Evolutionary conservation across 2,113 vertebrate species (phyloP), one percentile per base, ranked within the genome.

Genomic region (Bucco capensis): DNA sequence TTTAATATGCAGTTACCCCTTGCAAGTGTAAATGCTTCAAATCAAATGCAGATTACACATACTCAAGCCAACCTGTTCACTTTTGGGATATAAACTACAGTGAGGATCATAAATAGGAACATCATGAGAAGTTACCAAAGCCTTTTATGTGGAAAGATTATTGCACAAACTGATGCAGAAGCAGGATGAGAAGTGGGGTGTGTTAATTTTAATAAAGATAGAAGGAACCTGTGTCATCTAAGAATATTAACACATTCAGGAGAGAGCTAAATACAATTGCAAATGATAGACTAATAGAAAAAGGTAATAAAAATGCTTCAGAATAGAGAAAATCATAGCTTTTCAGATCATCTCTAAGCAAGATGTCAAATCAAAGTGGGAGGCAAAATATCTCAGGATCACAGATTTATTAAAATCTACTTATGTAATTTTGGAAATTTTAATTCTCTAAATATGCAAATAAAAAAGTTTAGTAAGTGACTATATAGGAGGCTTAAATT

Each of bases 361-460:
- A 95, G 79, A 82, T 95, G 92, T 96, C 96, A 96, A 82, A 95
- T 90, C 86, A 90, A 74, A 87, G 93, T 96, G 83, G 95, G 93
- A 93, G 83, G 93, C 23, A 89, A 93, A 95, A 65, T 92, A 87
- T 65, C 54, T 70, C 44, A 76, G 77, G 66, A 95, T 86, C 42
- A 60, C 11, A 76, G 78, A 61, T 94, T 74, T 79, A 78, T 90
- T 92, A 82, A 92, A 81, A 90, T 87, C 69, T 90, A 80, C 72
- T 80, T 72, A 92, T 3, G 13, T 87, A 94, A 88, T 90, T 76
- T 64, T 79, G 30, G 83, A 90, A 91, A 84, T 69, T 37, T 38
- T 56, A 49, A 37, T 86, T 88, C 46, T 78, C 57, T 94, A 90
- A 86, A 86, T 92, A 86, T 66, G 72, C 76, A 93, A 81, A 92